Evolutionary conservation across 2,888 invertebrate genomes (phyloP), one percentile per base, ranked within the genome.

Genomic region (Coelinius sp.): DNA sequence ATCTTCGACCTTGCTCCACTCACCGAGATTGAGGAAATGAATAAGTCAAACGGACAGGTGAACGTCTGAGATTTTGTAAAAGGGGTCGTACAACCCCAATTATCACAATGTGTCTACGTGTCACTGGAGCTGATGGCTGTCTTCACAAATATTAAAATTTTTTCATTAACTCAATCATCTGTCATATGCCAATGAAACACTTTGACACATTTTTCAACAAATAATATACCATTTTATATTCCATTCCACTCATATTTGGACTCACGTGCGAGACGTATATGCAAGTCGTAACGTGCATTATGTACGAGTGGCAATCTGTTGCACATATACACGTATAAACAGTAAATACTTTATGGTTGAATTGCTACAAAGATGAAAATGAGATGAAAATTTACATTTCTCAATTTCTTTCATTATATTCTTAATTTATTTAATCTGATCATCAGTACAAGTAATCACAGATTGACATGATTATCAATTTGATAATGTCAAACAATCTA

Each of bases 1-100:
- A 73, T 78, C 76, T 81, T 81, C 85, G 86, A 86, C 85, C 86
- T 86, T 85, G 86, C 85, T 86, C 85, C 81, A 83, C 85, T 87
- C 83, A 84, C 86, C 82, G 85, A 86, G 85, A 87, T 87, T 86
- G 84, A 81, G 80, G 76, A 79, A 78, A 82, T 85, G 83, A 84
- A 83, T 84, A 82, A 84, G 75, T 83, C 77, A 83, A 75, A 68
- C 38, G 74, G 73, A 75, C 78, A 78, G 76, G 77, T 76, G 75
- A 75, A 59, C 59, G 46, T 68, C 38, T 53, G 67, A 62, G 70
- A 73, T 69, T 69, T 63, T 49, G n/a, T 14, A 17, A 35, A 22
- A 41, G 41, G 41, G 38, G 52, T 64, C 52, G 38, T 63, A 66
- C 69, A 67, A n/a, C n/a, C 64, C 22, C 35, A 41, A 67, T 46